Percentiles rank a stretch among this genome's conserved stretches.
Conservation (phyloP, 2,888 invertebrate species). For the Eumerus sabulonum region DNA sequence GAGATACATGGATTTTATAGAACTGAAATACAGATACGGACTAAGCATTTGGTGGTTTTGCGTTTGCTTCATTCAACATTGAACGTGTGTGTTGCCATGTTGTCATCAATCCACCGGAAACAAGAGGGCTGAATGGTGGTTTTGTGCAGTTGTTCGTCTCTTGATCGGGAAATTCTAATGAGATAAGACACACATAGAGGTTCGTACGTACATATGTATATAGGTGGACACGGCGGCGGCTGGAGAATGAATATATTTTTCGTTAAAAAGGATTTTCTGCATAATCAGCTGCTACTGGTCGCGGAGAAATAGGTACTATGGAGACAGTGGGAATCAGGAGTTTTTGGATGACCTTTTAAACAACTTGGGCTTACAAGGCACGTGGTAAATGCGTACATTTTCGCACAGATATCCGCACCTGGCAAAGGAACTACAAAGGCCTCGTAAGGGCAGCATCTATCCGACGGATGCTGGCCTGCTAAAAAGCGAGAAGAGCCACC, state of each 20-base stretch:
- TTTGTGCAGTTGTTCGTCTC: not conserved
- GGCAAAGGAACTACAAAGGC: too few relatives aligned
- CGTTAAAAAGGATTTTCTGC: conserved; percentile 40
- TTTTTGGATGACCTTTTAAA: too few relatives aligned
- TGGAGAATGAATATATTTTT: conserved; percentile 31
- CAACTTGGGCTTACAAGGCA: too few relatives aligned
- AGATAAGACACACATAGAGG: conserved; percentile 18
- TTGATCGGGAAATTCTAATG: conserved; percentile 44
- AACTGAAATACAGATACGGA: conserved; percentile 25
- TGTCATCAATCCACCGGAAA: conserved; percentile 50
- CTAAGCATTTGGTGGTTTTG: conserved; percentile 24
- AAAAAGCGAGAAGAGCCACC: too few relatives aligned
- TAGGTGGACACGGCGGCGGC: not conserved
- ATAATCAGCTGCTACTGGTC: conserved; percentile 47
- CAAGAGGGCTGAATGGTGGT: conserved; percentile 14
- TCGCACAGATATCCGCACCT: too few relatives aligned
- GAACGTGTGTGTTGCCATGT: conserved; percentile 14
- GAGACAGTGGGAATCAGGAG: too few relatives aligned
- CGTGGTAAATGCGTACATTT: too few relatives aligned
- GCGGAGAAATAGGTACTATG: too few relatives aligned
- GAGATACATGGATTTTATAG: conserved; percentile 24
- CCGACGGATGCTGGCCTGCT: too few relatives aligned
- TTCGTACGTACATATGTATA: too few relatives aligned
- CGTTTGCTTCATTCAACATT: not conserved
- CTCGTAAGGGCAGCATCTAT: too few relatives aligned